phyloP scores from a whole-genome alignment of 1,140 invertebrate genomes.

The Magallana gigas region DNA sequence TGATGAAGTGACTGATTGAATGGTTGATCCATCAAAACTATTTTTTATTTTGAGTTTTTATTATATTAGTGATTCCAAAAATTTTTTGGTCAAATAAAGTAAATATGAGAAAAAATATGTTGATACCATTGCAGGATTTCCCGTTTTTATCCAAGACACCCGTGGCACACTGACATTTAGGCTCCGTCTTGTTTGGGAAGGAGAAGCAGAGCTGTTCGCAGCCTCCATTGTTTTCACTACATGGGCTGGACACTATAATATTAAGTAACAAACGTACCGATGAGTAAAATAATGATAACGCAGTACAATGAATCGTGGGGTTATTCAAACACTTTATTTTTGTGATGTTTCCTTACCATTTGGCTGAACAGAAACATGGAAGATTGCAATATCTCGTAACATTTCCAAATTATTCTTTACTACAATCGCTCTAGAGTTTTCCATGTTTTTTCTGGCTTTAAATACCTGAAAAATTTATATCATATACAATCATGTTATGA shows the following conservation, averaged over 20 bases:
- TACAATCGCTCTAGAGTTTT: conserved; percentile 69
- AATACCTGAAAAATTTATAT: conserved; percentile 62
- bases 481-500: background rate
- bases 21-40: too few species aligned
- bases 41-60: too few species aligned
- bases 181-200: conserved; percentile 82
- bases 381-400: conserved; percentile 93
- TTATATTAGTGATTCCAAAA: background rate
- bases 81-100: background rate
- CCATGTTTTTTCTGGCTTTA: conserved; percentile 61
- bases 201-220: conserved; percentile 98
- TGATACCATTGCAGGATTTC: conserved; percentile 84
- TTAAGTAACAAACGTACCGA: too few species aligned
- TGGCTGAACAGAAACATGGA: conserved; percentile 83
- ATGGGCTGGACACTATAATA: conserved; percentile 81
- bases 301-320: too few species aligned
- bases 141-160: conserved; percentile 85
- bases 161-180: conserved; percentile 93
- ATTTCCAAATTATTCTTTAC: conserved; percentile 91
- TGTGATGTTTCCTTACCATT: background rate
- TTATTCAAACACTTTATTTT: background rate
- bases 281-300: too few species aligned
- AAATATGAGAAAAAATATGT: background rate
- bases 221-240: conserved; percentile 89
- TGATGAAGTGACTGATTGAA: too few species aligned